Percentiles rank a stretch among this genome's conserved stretches.
phyloP scores from a whole-genome alignment of 1,140 invertebrate species.

The Gryon sp. region DNA sequence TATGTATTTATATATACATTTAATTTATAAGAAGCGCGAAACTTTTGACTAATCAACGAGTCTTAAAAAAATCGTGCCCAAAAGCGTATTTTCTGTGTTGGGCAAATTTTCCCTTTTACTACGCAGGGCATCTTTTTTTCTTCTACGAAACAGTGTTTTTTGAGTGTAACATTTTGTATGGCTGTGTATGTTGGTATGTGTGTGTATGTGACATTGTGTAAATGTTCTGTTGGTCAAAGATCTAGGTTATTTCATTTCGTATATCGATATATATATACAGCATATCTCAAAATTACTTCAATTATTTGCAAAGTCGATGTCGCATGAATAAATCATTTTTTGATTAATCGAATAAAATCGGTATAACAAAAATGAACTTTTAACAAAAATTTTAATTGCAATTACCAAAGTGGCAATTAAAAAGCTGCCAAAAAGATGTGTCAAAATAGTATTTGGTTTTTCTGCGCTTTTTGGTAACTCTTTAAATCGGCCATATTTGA shows the following conservation, averaged over 20 bases:
- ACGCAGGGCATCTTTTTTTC: constrained; percentile 62
- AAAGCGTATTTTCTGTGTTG: constrained; percentile 54
- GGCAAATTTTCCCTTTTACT: constrained; percentile 54
- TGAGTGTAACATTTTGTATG: constrained; percentile 47
- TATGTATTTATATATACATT: constrained; percentile 45
- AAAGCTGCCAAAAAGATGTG: constrained; percentile 47
- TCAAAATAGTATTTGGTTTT: constrained; percentile 46
- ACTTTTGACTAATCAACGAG: constrained; percentile 59
- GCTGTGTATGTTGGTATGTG: constrained; percentile 36
- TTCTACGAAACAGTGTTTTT: constrained; percentile 60
- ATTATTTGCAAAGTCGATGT: constrained; percentile 9
- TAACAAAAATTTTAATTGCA: constrained; percentile 26
- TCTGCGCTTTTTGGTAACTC: constrained; percentile 41
- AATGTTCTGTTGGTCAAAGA: constrained; percentile 30
- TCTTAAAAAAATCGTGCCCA: constrained; percentile 63
- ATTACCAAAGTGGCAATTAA: constrained; percentile 54
- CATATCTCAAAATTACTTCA: constrained; percentile 34
- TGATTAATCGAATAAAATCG: constrained; percentile 15
- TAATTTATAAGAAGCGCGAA: constrained; percentile 54
- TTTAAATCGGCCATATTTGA: constrained; percentile 50
- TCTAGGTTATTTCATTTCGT: constrained; percentile 69
- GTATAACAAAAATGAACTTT: too few species aligned
- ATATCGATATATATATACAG: constrained; percentile 54
- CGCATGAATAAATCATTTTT: not conserved
- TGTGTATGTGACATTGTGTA: constrained; percentile 59